phyloP scores from a whole-genome alignment of 1,140 invertebrate species.

The Bombus confusus region DNA sequence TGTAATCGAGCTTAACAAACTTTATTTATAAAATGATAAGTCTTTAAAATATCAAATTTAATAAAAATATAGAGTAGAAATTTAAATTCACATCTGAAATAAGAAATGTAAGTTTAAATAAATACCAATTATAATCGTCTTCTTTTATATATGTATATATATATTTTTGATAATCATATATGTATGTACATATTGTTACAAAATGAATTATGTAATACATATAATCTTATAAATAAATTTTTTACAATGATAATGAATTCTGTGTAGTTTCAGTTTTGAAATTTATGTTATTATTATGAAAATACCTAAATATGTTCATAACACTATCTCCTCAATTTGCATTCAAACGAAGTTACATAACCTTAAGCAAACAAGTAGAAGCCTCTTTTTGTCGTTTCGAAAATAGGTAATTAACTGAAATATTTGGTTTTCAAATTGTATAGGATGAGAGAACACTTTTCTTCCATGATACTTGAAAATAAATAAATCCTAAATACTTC shows the following conservation, averaged over 20 bases:
- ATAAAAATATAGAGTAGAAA: not conserved
- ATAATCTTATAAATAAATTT: slow-evolving; percentile 26
- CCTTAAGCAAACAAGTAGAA: not conserved
- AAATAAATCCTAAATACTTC: not conserved
- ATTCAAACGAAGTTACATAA: not conserved
- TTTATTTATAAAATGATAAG: not conserved
- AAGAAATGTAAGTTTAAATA: not conserved
- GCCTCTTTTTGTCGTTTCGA: not conserved
- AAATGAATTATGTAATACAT: not conserved
- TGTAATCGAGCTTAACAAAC: not conserved
- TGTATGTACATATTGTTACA: slow-evolving; percentile 33
- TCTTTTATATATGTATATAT: slow-evolving; percentile 13
- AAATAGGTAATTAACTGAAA: not conserved
- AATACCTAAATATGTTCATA: not conserved
- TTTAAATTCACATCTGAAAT: not conserved
- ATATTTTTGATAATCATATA: slow-evolving; percentile 8
- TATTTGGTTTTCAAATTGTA: not conserved
- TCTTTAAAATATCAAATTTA: not conserved
- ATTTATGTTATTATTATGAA: not conserved
- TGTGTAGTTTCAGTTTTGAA: not conserved
- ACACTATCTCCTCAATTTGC: too few species aligned
- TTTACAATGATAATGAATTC: not conserved
- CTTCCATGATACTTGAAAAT: not conserved
- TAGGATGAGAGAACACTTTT: not conserved
- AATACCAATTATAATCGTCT: not conserved